These are phyloP conservation scores for Pteropus alecto DNA, from an alignment of 2,113 vertebrate genomes.

Conservation along the genomic window DNA sequence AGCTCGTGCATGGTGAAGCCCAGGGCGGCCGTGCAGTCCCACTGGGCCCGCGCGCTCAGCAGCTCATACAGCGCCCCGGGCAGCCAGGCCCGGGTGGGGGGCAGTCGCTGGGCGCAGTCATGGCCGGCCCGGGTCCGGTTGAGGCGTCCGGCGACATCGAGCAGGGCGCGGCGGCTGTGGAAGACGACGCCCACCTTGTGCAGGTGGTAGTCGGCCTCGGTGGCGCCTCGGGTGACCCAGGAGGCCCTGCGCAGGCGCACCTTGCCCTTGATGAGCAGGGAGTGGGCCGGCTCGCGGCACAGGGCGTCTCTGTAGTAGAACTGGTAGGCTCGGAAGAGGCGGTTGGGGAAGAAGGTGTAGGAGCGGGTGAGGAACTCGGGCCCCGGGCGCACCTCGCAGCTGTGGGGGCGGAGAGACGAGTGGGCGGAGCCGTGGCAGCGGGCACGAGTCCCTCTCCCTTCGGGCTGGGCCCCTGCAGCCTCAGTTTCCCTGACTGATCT, in stretches of 20 bases:
- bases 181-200: conserved; percentile 90
- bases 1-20: conserved; percentile 93
- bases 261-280: conserved; percentile 91
- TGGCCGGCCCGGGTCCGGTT: conserved; percentile 54
- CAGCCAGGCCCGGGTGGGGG: conserved; percentile 70
- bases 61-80: conserved; percentile 86
- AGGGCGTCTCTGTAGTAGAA: conserved; percentile 91
- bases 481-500: neutral
- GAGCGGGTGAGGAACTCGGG: conserved; percentile 93
- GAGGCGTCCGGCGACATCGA: conserved; percentile 79
- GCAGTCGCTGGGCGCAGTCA: conserved; percentile 79
- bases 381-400: conserved; percentile 92
- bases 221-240: conserved; percentile 92
- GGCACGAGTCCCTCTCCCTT: neutral
- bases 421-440: neutral
- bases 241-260: conserved; percentile 90
- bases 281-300: conserved; percentile 88
- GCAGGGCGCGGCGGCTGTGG: conserved; percentile 86
- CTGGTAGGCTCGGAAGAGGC: conserved; percentile 90
- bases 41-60: conserved; percentile 82
- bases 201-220: conserved; percentile 90
- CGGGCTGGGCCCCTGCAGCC: neutral
- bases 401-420: conserved; percentile 52
- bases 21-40: conserved; percentile 84
- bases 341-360: conserved; percentile 90